A percentile compares a stretch with the other conserved stretches of the same genome.
These are phyloP conservation scores for Eurytoma californica DNA, from an alignment of 2,888 invertebrate species.

Conservation along the genomic window DNA sequence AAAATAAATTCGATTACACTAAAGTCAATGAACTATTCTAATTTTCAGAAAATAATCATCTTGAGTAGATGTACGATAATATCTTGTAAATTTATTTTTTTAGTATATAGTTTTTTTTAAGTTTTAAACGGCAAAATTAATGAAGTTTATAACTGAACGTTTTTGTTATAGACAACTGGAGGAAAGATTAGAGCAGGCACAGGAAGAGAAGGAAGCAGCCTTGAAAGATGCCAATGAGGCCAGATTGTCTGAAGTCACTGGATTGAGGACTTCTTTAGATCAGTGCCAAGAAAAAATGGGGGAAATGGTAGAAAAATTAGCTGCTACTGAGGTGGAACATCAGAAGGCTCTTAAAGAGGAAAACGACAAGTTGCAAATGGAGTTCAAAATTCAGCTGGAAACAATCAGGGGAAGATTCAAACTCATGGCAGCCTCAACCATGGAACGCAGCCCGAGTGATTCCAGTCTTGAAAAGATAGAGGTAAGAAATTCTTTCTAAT, in stretches of 20 bases:
- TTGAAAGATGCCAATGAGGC: constrained; percentile 65
- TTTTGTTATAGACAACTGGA: constrained; percentile 61
- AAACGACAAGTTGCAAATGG: constrained; percentile 82
- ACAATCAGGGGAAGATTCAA: constrained; percentile 78
- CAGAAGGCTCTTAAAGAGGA: constrained; percentile 81
- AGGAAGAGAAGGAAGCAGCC: constrained; percentile 64
- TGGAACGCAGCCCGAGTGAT: constrained; percentile 87
- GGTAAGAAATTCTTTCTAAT: constrained; percentile 62
- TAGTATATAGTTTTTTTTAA: background rate
- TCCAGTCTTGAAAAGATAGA: constrained; percentile 87
- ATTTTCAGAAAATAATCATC: no score
- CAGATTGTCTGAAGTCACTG: constrained; percentile 61
- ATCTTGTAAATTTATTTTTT: no score
- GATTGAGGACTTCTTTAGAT: constrained; percentile 61
- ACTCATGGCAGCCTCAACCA: constrained; percentile 83
- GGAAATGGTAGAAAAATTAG: constrained; percentile 64
- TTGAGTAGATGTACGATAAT: no score
- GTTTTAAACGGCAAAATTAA: background rate
- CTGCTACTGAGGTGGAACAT: constrained; percentile 74
- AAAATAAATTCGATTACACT: no score
- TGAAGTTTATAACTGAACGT: background rate
- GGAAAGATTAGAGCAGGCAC: constrained; percentile 64
- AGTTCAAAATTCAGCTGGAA: constrained; percentile 87
- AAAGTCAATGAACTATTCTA: no score
- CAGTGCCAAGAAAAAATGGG: constrained; percentile 64